Evolutionary conservation across 2,797 vertebrate genomes (phyloP).

Genomic region (Babyrousa celebensis): DNA sequence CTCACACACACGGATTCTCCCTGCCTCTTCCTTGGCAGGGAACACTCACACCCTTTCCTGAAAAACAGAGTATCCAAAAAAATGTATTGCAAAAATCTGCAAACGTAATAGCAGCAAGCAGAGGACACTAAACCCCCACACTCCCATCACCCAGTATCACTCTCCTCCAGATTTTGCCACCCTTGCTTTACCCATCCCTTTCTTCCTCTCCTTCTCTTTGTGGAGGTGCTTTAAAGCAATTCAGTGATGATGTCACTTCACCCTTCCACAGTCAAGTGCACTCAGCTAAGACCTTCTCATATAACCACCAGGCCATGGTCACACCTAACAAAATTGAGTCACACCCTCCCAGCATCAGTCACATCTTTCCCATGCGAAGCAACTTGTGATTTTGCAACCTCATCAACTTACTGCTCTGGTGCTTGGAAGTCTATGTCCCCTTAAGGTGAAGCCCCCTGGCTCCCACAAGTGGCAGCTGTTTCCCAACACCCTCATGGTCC

Average conservation of each 20-base stretch:
- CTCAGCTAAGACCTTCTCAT: background rate
- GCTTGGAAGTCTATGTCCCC: background rate
- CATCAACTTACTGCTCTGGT: background rate
- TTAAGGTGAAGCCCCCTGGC: background rate
- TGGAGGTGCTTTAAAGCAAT: background rate
- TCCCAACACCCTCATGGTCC: accelerated
- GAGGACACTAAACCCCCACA: background rate
- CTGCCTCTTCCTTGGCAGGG: background rate
- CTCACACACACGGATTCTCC: background rate
- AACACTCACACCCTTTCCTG: conserved; percentile 18
- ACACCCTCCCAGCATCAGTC: background rate
- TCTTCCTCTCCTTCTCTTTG: background rate
- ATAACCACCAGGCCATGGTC: background rate
- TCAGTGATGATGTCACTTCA: background rate
- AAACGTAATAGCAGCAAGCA: background rate
- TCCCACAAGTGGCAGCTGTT: background rate
- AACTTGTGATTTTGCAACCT: background rate
- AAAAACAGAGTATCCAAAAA: background rate
- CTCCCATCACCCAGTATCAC: accelerated
- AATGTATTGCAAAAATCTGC: background rate
- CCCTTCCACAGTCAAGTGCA: background rate
- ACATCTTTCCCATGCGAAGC: background rate
- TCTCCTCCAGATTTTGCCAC: background rate
- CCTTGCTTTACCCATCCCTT: too few species aligned
- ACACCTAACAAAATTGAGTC: background rate